Evolutionary conservation across 2,113 vertebrate species (phyloP), one percentile per base, ranked within the genome.

Genomic region (Cynopterus brachyotis): DNA sequence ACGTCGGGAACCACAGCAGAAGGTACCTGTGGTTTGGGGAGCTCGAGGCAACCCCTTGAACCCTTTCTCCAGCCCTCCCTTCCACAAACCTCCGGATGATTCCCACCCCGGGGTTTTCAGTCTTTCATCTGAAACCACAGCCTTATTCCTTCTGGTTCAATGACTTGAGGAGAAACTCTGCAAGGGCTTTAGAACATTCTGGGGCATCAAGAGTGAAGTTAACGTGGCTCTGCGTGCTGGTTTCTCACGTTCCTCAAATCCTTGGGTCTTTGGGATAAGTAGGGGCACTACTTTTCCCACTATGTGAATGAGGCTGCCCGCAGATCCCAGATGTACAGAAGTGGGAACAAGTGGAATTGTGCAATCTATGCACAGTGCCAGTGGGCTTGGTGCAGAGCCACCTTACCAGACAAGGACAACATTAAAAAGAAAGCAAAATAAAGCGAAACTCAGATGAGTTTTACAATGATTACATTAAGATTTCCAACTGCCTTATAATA

Each of bases 111-210:
- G 11, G 13, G 32, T 9, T 67, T 69, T 83, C 2, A n/a, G 30
- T 81, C 83, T 92, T 66, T 66, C 67, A 67, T 76, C 57, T 79
- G 32, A 86, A 91, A 94, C 83, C 57, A 67, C 83, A 87, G 0
- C 26, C 1, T 6, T 55, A 55, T 19, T 83, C 79, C 67, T 94
- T 75, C 80, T 30, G n/a, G 22, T 47, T 62, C n/a, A 64, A 12
- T 40, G 64, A 64, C 62, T 28, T 59, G 32, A 45, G 78, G 37
- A 72, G 81, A 28, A 62, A 87, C 32, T 22, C 26, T 47, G 62
- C 28, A 42, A 91, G 55, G 26, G 55, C 35, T 55, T 72, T 30
- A n/a, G 73, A 72, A 83, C 91, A 76, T 79, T 64, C 91, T 32
- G 40, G 50, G 62, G 22, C 6, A 2, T 26, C 3, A 1, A 42